Conservation (phyloP, 2,888 invertebrate species). For the Drosophila mercatorum region DNA sequence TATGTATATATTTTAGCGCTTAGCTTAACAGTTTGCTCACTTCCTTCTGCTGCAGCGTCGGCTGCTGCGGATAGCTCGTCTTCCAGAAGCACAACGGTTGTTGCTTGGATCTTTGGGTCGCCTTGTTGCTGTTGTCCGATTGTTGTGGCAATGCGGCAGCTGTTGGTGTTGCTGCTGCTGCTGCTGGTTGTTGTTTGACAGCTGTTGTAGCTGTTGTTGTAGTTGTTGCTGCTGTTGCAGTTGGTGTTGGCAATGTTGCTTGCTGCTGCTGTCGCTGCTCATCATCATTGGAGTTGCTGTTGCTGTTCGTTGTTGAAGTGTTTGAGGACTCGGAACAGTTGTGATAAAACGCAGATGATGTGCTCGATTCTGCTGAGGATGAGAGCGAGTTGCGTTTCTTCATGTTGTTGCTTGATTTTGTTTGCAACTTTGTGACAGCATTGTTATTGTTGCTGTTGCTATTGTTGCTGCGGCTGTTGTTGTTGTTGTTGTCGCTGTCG, state of each 20-base stretch:
- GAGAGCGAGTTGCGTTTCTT: constrained; percentile 59
- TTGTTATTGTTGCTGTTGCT: constrained; percentile 23
- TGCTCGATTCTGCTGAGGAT: constrained; percentile 50
- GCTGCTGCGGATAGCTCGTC: constrained; percentile 65
- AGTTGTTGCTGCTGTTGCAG: constrained; percentile 7
- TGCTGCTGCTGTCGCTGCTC: constrained; percentile 16
- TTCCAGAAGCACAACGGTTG: constrained; percentile 70
- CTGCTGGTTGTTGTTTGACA: constrained; percentile 8
- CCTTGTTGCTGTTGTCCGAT: constrained; percentile 34
- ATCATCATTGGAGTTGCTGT: constrained; percentile 16
- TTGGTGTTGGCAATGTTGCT: constrained; percentile 3
- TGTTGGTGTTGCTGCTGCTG: constrained; percentile 17
- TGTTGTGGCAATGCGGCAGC: constrained; percentile 1
- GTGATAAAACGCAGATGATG: constrained; percentile 50
- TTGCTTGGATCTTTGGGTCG: constrained; percentile 43
- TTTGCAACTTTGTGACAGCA: constrained; percentile 14
- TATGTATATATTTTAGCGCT: background rate
- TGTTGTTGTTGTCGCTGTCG: constrained; percentile 37
- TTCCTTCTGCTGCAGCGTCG: constrained; percentile 66
- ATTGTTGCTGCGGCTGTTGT: constrained; percentile 16
- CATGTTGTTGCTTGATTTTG: constrained; percentile 30
- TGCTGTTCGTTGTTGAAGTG: constrained; percentile 12
- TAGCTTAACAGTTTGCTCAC: constrained; percentile 42
- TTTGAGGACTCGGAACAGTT: constrained; percentile 48
- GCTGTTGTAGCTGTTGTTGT: constrained; percentile 5